Base-by-base conservation (phyloP, 2,797 vertebrate genomes). In the Ctenochaetus hawaiiensis region DNA sequence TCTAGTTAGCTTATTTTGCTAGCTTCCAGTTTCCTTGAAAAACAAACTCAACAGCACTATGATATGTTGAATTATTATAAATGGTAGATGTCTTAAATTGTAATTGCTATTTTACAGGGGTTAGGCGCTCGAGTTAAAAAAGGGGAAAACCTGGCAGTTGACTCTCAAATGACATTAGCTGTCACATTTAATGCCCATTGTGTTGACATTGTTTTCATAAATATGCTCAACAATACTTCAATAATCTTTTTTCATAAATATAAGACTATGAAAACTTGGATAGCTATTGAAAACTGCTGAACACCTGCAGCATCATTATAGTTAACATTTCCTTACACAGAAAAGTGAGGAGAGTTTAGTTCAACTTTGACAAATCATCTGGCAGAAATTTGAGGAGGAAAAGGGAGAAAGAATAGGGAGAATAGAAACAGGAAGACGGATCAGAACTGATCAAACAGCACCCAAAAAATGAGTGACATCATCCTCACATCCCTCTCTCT, bases 401-500 rank as follows among this genome's bases (percentile, higher is more conserved):
- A 0, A 43, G 12, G 11, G 22, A 52, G 0, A 20, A 16, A 4
- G 14, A 34, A 44, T 34, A 61, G n/a, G 10, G 34, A 45, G 16
- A 3, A 2, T 7, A 34, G 30, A 34, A 58, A 58, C 1, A 47
- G 16, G 43, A n/a, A 56, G 39, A 49, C 12, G 48, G 41, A 34
- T 34, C 30, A 23, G n/a, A 23, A 34, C 6, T 6, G 44, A 66
- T 76, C 54, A 75, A 72, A 73, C 44, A 0, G 3, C 39, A 72
- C 56, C 22, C 5, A 45, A 13, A 20, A 54, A 53, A 14, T 37
- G 14, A 41, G n/a, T 12, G 1, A 45, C 6, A 30, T 45, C 0
- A 47, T 57, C 23, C 14, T 43, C 37, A 4, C 8, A 63, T 53
- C 93, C 92, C 80, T 93, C 78, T 94, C 93, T 92, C 93, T 48